Percentiles rank a stretch among this genome's conserved stretches.
phyloP scores from a whole-genome alignment of 1,140 invertebrate genomes.

The Euura saliciscinereae region DNA sequence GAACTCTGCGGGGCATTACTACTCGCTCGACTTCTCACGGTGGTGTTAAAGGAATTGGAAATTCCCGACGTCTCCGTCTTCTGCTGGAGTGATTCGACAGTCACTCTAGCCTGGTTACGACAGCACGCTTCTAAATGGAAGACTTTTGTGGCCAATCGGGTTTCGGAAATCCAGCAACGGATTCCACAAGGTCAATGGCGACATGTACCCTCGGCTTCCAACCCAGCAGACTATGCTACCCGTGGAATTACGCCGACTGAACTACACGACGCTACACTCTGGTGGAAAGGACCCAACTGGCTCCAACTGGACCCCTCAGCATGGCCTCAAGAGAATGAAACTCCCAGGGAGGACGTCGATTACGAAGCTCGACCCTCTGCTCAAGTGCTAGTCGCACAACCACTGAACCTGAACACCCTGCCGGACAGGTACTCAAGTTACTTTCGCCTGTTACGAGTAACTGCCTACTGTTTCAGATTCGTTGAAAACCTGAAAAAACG shows the following conservation, averaged over 20 bases:
- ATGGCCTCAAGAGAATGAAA: background rate
- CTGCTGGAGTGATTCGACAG: constrained; percentile 40
- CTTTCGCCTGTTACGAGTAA: background rate
- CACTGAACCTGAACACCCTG: no score
- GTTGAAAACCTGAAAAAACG: background rate
- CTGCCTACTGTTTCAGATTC: background rate
- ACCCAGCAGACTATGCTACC: constrained; percentile 47
- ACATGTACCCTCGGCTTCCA: constrained; percentile 39
- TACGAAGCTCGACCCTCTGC: no score
- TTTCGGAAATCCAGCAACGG: constrained; percentile 41
- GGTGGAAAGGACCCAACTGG: constrained; percentile 46
- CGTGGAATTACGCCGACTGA: constrained; percentile 34
- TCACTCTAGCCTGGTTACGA: constrained; percentile 42
- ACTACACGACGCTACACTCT: constrained; percentile 33
- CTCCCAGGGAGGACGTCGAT: no score
- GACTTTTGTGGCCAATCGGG: constrained; percentile 42
- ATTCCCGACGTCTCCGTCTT: constrained; percentile 6
- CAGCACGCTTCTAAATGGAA: constrained; percentile 26
- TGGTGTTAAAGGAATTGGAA: constrained; percentile 29
- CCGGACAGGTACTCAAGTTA: no score
- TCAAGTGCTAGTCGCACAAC: no score
- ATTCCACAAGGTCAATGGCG: constrained; percentile 30
- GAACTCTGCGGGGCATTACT: constrained; percentile 57
- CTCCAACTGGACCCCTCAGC: constrained; percentile 7
- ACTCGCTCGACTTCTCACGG: constrained; percentile 40